These are phyloP conservation scores for Pangasius macronema DNA, from an alignment of 2,797 vertebrate genomes.

Conservation along the genomic window DNA sequence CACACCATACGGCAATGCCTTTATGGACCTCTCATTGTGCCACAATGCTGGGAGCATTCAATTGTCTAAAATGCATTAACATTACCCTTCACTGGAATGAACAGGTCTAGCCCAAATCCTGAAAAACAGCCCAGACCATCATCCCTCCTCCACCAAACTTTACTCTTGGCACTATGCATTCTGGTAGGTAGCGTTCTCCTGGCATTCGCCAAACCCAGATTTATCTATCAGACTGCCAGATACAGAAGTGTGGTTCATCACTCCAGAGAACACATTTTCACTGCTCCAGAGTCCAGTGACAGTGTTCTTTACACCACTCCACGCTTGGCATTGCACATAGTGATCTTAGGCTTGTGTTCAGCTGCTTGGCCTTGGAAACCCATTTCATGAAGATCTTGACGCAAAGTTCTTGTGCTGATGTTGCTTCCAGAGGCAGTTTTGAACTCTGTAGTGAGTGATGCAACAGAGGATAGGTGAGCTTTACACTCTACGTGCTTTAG, in stretches of 20 bases:
- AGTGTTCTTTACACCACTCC: background rate
- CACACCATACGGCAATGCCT: background rate
- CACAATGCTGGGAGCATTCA: background rate
- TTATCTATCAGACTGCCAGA: background rate
- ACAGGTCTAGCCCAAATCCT: background rate
- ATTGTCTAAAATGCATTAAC: background rate
- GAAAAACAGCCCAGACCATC: background rate
- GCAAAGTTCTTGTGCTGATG: background rate
- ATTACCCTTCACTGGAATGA: background rate
- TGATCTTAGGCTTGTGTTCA: background rate
- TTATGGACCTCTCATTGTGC: background rate
- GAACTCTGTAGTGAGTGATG: background rate
- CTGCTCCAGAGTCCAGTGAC: background rate
- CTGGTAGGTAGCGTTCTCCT: background rate
- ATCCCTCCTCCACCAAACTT: background rate
- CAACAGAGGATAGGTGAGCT: background rate
- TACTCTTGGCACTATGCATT: background rate
- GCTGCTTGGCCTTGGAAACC: background rate
- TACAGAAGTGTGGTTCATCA: background rate
- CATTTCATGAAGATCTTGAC: background rate
- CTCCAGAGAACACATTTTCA: background rate
- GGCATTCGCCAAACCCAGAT: background rate
- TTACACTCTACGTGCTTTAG: background rate
- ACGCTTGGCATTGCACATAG: background rate
- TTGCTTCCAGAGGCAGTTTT: background rate